Conservation (phyloP, 64 coral and sea anemone genomes). For the Actinia tenebrosa region DNA sequence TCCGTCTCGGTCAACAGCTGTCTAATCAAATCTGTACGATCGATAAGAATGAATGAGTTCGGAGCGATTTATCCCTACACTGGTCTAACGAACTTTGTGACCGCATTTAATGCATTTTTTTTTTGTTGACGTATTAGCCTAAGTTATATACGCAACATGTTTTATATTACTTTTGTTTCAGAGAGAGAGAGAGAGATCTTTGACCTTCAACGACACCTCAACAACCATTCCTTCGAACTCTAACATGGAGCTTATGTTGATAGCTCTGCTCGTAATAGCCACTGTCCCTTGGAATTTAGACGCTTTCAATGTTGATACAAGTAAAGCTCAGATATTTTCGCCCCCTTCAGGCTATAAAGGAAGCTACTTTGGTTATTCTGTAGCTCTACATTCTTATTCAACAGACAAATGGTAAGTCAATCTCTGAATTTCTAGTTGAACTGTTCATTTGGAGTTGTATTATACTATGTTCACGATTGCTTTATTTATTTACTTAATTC, state of each 20-base stretch:
- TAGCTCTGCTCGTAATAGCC: background rate
- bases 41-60: slow-evolving; percentile 7
- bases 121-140: background rate
- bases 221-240: slow-evolving; percentile 1
- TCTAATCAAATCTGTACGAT: background rate
- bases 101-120: background rate
- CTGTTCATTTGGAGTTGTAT: background rate
- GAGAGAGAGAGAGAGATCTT: background rate
- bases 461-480: background rate
- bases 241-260: slow-evolving; percentile 2
- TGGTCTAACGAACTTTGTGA: background rate
- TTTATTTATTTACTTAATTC: background rate
- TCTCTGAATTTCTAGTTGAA: too few relatives aligned
- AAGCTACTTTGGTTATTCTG: slow-evolving; percentile 42
- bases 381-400: slow-evolving; percentile 36
- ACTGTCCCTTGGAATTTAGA: background rate
- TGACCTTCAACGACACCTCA: background rate
- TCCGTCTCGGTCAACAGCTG: background rate
- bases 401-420: slow-evolving; percentile 33
- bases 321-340: background rate
- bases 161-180: background rate
- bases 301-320: slow-evolving; percentile 22
- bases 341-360: background rate
- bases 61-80: background rate
- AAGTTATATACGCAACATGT: background rate